These are phyloP conservation scores for Chrysomallon squamiferum DNA, from an alignment of 1,140 invertebrate species.

Conservation along the genomic window DNA sequence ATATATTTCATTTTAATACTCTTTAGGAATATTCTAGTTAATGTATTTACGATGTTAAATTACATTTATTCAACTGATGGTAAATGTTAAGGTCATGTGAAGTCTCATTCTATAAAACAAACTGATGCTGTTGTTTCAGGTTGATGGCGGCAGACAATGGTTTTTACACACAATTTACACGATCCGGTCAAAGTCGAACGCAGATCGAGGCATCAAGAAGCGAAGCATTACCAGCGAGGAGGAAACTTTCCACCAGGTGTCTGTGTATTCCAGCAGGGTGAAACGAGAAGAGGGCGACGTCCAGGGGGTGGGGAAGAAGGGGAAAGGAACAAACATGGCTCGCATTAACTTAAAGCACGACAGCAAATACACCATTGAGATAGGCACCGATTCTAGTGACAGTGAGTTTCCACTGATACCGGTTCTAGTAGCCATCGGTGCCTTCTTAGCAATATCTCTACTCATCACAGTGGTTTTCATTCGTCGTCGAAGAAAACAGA, in stretches of 20 bases:
- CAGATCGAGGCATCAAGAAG: slow-evolving; percentile 34
- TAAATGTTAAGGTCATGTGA: neutral
- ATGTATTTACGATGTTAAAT: no score
- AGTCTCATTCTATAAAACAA: neutral
- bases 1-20: no score
- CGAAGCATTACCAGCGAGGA: no score
- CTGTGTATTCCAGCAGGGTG: neutral
- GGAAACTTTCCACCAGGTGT: neutral
- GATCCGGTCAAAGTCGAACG: slow-evolving; percentile 45
- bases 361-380: slow-evolving; percentile 17
- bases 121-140: slow-evolving; percentile 30
- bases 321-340: slow-evolving; percentile 62
- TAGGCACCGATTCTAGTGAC: slow-evolving; percentile 27
- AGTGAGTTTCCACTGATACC: slow-evolving; percentile 38
- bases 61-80: no score
- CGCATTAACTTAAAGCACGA: slow-evolving; percentile 37
- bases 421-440: slow-evolving; percentile 36
- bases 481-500: slow-evolving; percentile 36
- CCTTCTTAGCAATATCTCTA: slow-evolving; percentile 37
- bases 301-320: slow-evolving; percentile 38
- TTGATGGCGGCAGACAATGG: slow-evolving; percentile 61
- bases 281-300: slow-evolving; percentile 34
- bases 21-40: no score
- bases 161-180: slow-evolving; percentile 63
- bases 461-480: slow-evolving; percentile 40